These are phyloP conservation scores for Camelus dromedarius DNA, from an alignment of 2,113 vertebrate species.

Conservation along the genomic window DNA sequence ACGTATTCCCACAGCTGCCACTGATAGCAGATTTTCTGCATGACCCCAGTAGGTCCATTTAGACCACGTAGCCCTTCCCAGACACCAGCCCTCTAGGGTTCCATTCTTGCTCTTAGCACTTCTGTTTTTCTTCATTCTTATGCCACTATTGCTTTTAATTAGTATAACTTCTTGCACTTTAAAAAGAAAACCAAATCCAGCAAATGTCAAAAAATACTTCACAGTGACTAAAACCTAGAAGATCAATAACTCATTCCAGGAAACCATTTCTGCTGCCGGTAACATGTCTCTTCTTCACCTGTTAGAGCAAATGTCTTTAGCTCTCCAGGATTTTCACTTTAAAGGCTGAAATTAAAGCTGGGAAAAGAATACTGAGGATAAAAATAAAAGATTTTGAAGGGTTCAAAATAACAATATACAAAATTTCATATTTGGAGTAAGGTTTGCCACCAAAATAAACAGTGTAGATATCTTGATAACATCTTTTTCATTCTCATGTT, in stretches of 20 bases:
- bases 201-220: conserved; percentile 20
- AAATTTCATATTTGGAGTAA: neutral
- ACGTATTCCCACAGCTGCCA: neutral
- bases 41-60: neutral
- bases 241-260: neutral
- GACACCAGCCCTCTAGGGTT: neutral
- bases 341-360: conserved; percentile 15
- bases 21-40: neutral
- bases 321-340: neutral
- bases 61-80: neutral
- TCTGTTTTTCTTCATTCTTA: neutral
- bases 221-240: conserved; percentile 1
- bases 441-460: neutral
- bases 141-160: neutral
- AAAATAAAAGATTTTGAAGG: neutral
- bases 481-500: neutral
- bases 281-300: neutral
- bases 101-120: neutral
- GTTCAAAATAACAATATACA: neutral
- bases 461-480: neutral
- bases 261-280: neutral
- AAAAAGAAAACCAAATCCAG: conserved; percentile 16
- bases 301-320: neutral
- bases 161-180: neutral
- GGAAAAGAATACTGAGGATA: neutral